phyloP scores from a whole-genome alignment of 2,797 vertebrate genomes.

The Macropus fuliginosus region DNA sequence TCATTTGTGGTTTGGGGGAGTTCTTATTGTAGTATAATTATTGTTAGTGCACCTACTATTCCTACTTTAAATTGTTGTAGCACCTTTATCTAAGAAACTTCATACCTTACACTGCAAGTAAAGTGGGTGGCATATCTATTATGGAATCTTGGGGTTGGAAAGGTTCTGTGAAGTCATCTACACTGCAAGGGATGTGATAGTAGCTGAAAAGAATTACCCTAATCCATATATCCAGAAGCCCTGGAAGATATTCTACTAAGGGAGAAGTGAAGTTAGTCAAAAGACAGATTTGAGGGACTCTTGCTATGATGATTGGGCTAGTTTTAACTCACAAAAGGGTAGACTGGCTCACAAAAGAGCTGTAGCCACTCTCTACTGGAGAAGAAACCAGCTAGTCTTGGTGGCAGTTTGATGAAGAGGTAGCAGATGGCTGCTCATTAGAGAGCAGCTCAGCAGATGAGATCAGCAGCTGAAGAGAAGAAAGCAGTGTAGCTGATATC shows the following conservation, averaged over 20 bases:
- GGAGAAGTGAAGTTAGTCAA: not conserved
- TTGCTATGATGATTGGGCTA: not conserved
- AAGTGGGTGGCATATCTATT: not conserved
- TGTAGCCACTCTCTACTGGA: not conserved
- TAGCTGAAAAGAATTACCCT: not conserved
- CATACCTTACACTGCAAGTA: not conserved
- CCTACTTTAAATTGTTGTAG: not conserved
- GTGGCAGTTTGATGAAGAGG: not conserved
- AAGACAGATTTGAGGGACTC: not conserved
- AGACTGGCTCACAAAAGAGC: not conserved
- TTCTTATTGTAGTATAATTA: not conserved
- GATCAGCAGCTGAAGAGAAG: not conserved
- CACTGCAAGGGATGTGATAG: not conserved
- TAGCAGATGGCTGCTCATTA: not conserved
- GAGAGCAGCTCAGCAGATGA: not conserved
- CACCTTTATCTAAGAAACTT: not conserved
- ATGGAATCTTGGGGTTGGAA: not conserved
- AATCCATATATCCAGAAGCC: not conserved
- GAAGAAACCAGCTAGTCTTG: not conserved
- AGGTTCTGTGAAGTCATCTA: not conserved
- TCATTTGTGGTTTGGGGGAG: not conserved
- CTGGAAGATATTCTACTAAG: not conserved
- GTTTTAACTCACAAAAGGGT: not conserved
- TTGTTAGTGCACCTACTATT: not conserved
- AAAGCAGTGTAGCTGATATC: too few relatives aligned